Conservation (phyloP, 2,113 vertebrate genomes). For the Corythoichthys intestinalis region DNA sequence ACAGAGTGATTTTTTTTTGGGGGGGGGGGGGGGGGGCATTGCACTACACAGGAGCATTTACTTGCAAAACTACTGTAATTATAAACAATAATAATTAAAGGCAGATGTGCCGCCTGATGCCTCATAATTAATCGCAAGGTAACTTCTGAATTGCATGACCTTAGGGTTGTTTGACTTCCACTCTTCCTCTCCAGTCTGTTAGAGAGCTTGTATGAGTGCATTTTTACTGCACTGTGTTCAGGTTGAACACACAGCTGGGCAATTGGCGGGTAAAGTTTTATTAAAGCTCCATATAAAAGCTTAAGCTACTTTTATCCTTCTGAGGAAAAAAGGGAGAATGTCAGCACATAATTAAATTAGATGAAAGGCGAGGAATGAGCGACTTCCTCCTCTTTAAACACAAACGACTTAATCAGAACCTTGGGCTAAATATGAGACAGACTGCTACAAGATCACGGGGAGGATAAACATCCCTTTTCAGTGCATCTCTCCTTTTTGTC, state of each 20-base stretch:
- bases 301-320: constrained; percentile 69
- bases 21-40: too few relatives aligned
- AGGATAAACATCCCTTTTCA: constrained; percentile 59
- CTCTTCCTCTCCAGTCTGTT: background rate
- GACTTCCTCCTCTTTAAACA: constrained; percentile 66
- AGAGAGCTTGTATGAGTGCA: constrained; percentile 1
- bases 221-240: constrained; percentile 25
- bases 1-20: too few relatives aligned
- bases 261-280: constrained; percentile 62
- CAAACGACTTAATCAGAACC: constrained; percentile 67
- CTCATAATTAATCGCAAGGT: too few relatives aligned
- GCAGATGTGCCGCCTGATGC: too few relatives aligned
- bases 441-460: constrained; percentile 54
- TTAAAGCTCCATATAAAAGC: constrained; percentile 68
- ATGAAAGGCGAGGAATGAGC: constrained; percentile 68
- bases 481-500: constrained; percentile 32
- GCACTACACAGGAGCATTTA: too few relatives aligned
- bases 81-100: too few relatives aligned
- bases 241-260: constrained; percentile 35
- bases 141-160: background rate
- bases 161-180: background rate
- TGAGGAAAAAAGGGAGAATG: constrained; percentile 63
- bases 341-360: constrained; percentile 71
- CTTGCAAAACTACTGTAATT: too few relatives aligned
- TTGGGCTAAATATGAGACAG: constrained; percentile 62